Percentiles rank a stretch among this genome's conserved stretches.
Conservation (phyloP, 1,140 invertebrate genomes). For the Pararge aegeria region DNA sequence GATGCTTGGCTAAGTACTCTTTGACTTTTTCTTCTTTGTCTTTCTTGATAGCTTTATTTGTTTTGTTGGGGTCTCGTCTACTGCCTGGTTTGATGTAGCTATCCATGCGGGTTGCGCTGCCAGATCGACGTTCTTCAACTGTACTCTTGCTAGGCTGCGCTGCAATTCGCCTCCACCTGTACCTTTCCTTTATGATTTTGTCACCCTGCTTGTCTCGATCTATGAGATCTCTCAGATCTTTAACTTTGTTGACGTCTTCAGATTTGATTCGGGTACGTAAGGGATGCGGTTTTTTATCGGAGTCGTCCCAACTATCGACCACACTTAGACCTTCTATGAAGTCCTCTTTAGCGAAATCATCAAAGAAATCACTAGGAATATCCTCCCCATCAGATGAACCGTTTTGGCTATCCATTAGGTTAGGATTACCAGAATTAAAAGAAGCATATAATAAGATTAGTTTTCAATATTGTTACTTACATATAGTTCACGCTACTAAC, state of each 20-base stretch:
- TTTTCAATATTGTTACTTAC: too few species aligned
- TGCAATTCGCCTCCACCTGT: conserved; percentile 1
- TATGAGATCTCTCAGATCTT: conserved; percentile 55
- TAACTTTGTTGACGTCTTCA: conserved; percentile 40
- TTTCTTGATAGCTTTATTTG: conserved; percentile 62
- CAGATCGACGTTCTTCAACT: conserved; percentile 15
- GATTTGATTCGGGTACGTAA: conserved; percentile 26
- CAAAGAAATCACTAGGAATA: conserved; percentile 73
- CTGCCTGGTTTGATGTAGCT: conserved; percentile 63
- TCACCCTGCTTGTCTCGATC: conserved; percentile 24
- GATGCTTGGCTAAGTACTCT: conserved; percentile 58
- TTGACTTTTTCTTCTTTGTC: conserved; percentile 72
- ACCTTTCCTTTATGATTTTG: conserved; percentile 11
- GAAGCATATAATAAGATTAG: too few species aligned
- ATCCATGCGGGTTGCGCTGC: conserved; percentile 36
- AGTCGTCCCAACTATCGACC: conserved; percentile 65
- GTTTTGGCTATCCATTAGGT: conserved; percentile 31
- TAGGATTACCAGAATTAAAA: conserved; percentile 3
- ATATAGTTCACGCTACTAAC: background rate
- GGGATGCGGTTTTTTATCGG: conserved; percentile 24
- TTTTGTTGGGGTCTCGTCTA: conserved; percentile 65
- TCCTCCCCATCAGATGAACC: conserved; percentile 55
- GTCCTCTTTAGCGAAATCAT: conserved; percentile 68
- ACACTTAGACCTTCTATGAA: conserved; percentile 73
- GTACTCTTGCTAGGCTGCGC: background rate